phyloP scores from a whole-genome alignment of 2,113 vertebrate species.

The Lepus timidus region DNA sequence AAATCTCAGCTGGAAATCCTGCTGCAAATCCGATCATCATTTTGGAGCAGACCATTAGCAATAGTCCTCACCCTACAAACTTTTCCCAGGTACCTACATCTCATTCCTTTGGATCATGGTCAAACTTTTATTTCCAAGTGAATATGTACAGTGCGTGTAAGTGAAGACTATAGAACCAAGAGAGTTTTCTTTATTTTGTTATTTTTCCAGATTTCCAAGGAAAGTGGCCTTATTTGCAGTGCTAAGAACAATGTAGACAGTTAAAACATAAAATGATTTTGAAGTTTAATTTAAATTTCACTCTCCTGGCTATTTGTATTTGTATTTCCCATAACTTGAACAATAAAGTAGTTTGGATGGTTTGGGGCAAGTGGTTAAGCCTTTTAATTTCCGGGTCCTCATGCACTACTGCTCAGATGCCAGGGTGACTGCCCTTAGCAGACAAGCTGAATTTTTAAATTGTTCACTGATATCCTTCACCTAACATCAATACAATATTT shows the following conservation, averaged over 20 bases:
- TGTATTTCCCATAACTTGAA: conserved; percentile 38
- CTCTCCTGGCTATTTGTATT: conserved; percentile 67
- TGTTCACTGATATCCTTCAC: conserved; percentile 35
- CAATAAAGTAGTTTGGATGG: conserved; percentile 47
- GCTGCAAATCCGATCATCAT: not conserved
- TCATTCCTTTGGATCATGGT: not conserved
- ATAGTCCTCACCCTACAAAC: not conserved
- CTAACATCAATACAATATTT: not conserved
- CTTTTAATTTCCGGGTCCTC: conserved; percentile 70
- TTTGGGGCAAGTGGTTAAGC: conserved; percentile 3
- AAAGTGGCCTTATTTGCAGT: not conserved
- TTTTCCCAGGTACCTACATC: not conserved
- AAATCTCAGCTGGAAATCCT: not conserved
- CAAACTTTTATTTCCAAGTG: not conserved
- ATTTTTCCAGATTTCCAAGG: conserved; percentile 33
- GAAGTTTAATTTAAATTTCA: conserved; percentile 76
- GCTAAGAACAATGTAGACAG: not conserved
- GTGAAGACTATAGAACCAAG: not conserved
- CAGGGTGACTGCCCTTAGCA: not conserved
- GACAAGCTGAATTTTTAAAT: not conserved
- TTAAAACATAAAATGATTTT: conserved; percentile 70
- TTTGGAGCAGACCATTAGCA: not conserved
- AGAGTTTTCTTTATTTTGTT: not conserved
- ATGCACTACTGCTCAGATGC: not conserved
- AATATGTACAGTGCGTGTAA: not conserved